These are phyloP conservation scores for Danio kyathit DNA, from an alignment of 2,797 vertebrate genomes.

Conservation along the genomic window DNA sequence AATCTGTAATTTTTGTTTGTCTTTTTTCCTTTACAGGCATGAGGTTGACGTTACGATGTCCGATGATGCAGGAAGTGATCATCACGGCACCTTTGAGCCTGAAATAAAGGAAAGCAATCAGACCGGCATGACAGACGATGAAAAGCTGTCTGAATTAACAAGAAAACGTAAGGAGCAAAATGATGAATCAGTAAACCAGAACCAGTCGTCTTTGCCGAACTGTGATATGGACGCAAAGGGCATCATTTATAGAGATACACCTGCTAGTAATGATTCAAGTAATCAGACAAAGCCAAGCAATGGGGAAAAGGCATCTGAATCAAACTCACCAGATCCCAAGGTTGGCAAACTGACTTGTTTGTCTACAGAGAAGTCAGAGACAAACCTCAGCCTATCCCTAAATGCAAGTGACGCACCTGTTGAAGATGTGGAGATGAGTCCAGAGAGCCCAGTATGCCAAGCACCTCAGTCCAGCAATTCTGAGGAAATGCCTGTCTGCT, in stretches of 20 bases:
- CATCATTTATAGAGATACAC: conserved; percentile 36
- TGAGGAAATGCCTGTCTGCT: conserved; percentile 54
- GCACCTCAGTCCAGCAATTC: conserved; percentile 34
- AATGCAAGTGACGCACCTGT: conserved; percentile 57
- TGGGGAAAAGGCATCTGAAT: conserved; percentile 67
- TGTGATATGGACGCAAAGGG: conserved; percentile 55
- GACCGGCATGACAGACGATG: background rate
- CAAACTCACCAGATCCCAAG: conserved; percentile 65
- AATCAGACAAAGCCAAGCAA: conserved; percentile 59
- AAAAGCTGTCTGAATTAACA: conserved; percentile 4
- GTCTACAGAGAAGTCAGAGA: conserved; percentile 50
- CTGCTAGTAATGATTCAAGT: conserved; percentile 29
- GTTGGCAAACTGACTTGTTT: conserved; percentile 58
- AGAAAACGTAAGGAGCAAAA: conserved; percentile 14
- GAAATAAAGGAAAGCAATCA: conserved; percentile 55
- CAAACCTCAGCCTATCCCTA: conserved; percentile 61
- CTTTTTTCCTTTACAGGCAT: conserved; percentile 55
- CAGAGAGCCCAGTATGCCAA: conserved; percentile 70
- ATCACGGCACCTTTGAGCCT: conserved; percentile 29
- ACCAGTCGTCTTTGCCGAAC: conserved; percentile 57
- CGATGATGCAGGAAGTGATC: conserved; percentile 50
- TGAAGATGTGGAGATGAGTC: conserved; percentile 77
- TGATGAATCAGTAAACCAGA: background rate
- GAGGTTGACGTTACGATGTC: conserved; percentile 56
- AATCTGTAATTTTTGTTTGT: too few relatives aligned